Percentiles rank a stretch among this genome's conserved stretches.
Conservation (phyloP, 2,888 invertebrate genomes). For the Leucophenga maculata region DNA sequence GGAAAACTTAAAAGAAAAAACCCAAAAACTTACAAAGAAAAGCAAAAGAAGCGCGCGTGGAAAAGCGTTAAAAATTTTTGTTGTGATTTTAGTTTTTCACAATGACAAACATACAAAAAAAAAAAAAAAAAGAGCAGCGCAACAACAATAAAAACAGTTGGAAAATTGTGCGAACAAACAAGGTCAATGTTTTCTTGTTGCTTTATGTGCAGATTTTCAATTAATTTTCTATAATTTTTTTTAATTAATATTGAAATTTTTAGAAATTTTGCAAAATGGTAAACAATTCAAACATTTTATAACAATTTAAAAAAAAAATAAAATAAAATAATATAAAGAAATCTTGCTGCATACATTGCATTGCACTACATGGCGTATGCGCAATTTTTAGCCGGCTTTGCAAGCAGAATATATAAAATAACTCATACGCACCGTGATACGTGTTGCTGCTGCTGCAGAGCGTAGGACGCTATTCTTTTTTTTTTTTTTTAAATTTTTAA, state of each 20-base stretch:
- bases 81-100: no score
- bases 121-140: no score
- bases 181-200: constrained; percentile 47
- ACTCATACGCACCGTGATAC: neutral
- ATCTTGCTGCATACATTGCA: neutral
- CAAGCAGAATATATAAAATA: neutral
- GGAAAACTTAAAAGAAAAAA: no score
- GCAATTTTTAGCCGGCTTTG: neutral
- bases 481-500: neutral
- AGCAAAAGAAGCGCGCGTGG: no score
- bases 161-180: constrained; percentile 46
- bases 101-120: neutral
- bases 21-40: no score
- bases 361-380: neutral
- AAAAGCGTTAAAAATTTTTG: no score
- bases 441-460: no score
- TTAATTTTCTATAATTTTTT: neutral
- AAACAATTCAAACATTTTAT: no score
- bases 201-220: neutral
- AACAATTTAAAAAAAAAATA: neutral
- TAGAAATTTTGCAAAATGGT: no score
- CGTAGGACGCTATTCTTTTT: neutral
- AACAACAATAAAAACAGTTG: constrained; percentile 22
- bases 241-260: neutral
- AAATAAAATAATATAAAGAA: neutral